Conservation (phyloP, 2,888 invertebrate genomes). For the Latheticus oryzae region DNA sequence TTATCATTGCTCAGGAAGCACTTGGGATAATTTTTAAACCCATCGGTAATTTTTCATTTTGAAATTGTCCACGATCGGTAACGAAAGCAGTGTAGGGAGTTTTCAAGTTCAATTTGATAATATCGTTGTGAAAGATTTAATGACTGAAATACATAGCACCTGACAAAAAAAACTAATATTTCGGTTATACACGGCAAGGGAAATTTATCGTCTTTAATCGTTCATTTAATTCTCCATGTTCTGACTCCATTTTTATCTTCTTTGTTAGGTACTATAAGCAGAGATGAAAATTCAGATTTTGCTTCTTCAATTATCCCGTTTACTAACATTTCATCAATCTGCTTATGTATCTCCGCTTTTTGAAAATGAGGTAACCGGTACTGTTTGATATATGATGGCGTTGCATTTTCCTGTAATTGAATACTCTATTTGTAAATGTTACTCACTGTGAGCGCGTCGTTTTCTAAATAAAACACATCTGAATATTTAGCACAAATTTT, state of each 20-base stretch:
- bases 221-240: no score
- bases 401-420: not conserved
- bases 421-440: constrained; percentile 12
- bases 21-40: constrained; percentile 49
- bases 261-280: no score
- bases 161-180: constrained; percentile 50
- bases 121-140: constrained; percentile 50
- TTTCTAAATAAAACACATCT: constrained; percentile 9
- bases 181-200: constrained; percentile 48
- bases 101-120: constrained; percentile 51
- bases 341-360: constrained; percentile 7
- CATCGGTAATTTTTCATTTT: constrained; percentile 49
- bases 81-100: constrained; percentile 50
- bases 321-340: constrained; percentile 7
- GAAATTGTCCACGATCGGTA: constrained; percentile 49
- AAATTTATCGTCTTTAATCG: constrained; percentile 45
- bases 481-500: constrained; percentile 9
- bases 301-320: constrained; percentile 10
- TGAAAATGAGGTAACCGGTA: constrained; percentile 4
- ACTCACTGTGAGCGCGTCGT: not conserved
- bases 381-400: constrained; percentile 6
- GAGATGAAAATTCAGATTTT: constrained; percentile 4
- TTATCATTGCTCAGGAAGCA: constrained; percentile 12
- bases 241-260: no score
- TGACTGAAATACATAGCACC: constrained; percentile 49